Base-by-base conservation (phyloP, 2,888 invertebrate species). In the Scaptomyza parva region DNA sequence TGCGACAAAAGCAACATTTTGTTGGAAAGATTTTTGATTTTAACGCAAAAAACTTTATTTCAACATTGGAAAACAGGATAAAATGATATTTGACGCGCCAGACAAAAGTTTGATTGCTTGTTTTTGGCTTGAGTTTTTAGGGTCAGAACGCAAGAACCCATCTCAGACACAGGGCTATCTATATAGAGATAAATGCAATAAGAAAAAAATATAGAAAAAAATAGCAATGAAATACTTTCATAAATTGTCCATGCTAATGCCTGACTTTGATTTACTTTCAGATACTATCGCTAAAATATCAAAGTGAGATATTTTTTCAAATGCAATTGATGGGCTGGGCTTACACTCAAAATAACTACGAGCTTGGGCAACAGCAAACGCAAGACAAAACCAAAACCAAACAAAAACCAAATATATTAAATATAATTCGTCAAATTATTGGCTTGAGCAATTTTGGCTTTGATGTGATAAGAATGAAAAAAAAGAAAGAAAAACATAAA, bases 111-210 rank as follows among this genome's bases (percentile, higher is more conserved):
- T n/a, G 14, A 53, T 44, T 43, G 39, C 40, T 45, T 39, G 18
- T 28, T 37, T 70, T 40, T 45, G 35, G 39, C 41, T 44, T 39
- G 33, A 57, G 48, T 48, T 52, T 52, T 41, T 41, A 71, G 61
- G 26, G 26, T 20, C n/a, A n/a, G 24, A 33, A 51, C 20, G 28
- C 37, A 28, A 60, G 33, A 45, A 66, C 30, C 40, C 44, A 57
- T 55, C 80, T 76, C 76, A 76, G 76, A 76, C 76, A 76, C 76
- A 80, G 76, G 59, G 66, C 61, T 52, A 40, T n/a, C n/a, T n/a
- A n/a, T n/a, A n/a, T 52, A 40, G 48, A 51, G 33, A 26, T 76
- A 64, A 70, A 28, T 41, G 53, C 33, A 61, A 58, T 41, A 33
- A 22, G 45, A 35, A 14, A n/a, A n/a, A n/a, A n/a, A n/a, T n/a